Percentiles rank a stretch among this genome's conserved stretches.
These are phyloP conservation scores for Holcopasites calliopsidis DNA, from an alignment of 1,140 invertebrate species.

Conservation along the genomic window DNA sequence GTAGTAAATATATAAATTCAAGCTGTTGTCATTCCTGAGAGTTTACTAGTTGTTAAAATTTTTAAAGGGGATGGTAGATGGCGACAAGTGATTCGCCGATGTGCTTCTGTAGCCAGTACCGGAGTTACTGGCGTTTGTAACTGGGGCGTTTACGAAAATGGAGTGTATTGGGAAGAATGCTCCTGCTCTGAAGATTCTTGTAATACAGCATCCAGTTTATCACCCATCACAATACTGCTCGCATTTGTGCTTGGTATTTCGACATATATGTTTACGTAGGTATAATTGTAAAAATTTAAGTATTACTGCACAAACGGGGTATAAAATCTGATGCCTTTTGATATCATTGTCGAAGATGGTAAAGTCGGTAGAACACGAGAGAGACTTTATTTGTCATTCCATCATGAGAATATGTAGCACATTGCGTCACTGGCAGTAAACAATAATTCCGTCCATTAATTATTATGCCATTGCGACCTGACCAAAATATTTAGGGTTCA, in stretches of 20 bases:
- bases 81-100: constrained; percentile 93
- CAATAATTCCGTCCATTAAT: too few relatives aligned
- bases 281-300: constrained; percentile 1
- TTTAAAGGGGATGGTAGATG: constrained; percentile 92
- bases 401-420: too few relatives aligned
- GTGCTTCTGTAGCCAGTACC: constrained; percentile 93
- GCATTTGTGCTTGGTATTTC: background rate
- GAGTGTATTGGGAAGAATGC: constrained; percentile 97
- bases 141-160: constrained; percentile 95
- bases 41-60: constrained; percentile 66
- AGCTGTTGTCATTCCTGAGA: constrained; percentile 82
- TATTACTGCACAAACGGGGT: too few relatives aligned
- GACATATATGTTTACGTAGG: background rate
- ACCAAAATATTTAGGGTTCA: too few relatives aligned
- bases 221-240: constrained; percentile 22
- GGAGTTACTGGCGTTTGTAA: constrained; percentile 95
- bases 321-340: too few relatives aligned
- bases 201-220: constrained; percentile 80
- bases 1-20: background rate
- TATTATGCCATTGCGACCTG: too few relatives aligned
- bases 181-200: constrained; percentile 94
- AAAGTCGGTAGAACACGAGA: too few relatives aligned
- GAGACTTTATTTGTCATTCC: too few relatives aligned
- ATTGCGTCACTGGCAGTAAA: too few relatives aligned
- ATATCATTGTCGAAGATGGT: too few relatives aligned